Evolutionary conservation across 2,888 invertebrate genomes (phyloP).

Genomic region (Torymus tubicola): DNA sequence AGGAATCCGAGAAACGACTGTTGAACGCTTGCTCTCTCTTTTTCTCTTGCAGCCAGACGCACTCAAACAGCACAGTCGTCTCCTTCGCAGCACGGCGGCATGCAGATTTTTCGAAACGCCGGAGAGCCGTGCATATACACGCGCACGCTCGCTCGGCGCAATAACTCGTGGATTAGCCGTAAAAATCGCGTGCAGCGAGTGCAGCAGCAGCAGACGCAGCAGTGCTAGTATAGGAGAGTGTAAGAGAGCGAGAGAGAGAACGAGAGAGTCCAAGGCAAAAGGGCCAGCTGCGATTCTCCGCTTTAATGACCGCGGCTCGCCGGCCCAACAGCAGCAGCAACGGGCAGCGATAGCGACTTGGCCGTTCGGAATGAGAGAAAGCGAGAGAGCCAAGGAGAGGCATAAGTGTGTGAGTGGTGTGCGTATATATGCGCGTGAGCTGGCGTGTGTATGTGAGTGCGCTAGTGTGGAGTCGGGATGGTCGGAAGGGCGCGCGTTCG

Average conservation of each 20-base stretch:
- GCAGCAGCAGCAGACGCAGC: not conserved
- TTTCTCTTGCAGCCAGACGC: no score
- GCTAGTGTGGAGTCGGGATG: no score
- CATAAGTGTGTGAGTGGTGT: not conserved
- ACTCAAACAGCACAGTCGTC: no score
- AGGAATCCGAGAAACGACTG: conserved; percentile 39
- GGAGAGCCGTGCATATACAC: not conserved
- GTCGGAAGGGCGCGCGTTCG: no score
- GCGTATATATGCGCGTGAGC: no score
- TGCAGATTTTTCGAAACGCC: conserved; percentile 30
- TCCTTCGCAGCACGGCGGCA: not conserved
- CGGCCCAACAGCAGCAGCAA: not conserved
- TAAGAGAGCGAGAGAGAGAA: not conserved
- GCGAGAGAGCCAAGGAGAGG: conserved; percentile 3
- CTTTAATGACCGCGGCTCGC: conserved; percentile 41
- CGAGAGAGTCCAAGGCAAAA: conserved; percentile 10
- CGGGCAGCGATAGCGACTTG: conserved; percentile 1
- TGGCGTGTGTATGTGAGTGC: no score
- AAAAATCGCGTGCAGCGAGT: conserved; percentile 43
- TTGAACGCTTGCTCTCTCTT: no score
- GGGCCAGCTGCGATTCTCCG: conserved; percentile 49
- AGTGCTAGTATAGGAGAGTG: not conserved
- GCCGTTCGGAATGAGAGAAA: conserved; percentile 18
- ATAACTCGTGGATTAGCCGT: conserved; percentile 54
- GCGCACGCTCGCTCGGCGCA: conserved; percentile 30